These are phyloP conservation scores for Zosterops pallidus DNA, from an alignment of 2,113 vertebrate species.

Conservation along the genomic window DNA sequence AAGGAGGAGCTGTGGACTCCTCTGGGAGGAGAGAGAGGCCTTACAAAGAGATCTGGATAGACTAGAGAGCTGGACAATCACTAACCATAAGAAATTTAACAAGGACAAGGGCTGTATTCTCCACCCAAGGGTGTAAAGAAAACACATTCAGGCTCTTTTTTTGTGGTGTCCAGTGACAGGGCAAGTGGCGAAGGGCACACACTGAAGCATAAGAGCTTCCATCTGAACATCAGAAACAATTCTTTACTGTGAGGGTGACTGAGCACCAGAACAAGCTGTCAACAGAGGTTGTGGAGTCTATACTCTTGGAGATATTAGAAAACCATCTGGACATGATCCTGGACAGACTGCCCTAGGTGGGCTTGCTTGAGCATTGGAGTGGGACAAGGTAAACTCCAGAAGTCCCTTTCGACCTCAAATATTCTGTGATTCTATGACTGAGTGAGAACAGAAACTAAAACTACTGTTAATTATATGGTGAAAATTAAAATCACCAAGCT, in stretches of 20 bases:
- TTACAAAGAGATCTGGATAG: neutral
- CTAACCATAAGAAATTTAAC: neutral
- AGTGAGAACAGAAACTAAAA: neutral
- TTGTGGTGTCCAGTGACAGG: neutral
- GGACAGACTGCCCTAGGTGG: neutral
- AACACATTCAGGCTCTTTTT: neutral
- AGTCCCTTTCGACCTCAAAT: neutral
- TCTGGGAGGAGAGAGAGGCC: neutral
- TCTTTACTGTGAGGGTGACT: neutral
- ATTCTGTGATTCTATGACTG: neutral
- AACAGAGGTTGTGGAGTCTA: neutral
- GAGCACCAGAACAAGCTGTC: neutral
- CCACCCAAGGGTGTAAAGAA: neutral
- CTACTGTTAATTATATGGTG: neutral
- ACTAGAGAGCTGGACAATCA: neutral
- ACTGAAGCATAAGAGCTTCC: neutral
- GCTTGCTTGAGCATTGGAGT: neutral
- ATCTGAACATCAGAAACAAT: neutral
- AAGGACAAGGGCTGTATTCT: neutral
- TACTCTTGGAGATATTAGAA: neutral
- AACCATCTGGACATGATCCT: accelerated
- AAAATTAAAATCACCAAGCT: neutral
- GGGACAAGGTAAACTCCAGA: neutral
- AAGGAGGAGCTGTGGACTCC: neutral
- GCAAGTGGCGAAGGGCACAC: neutral